Conservation (phyloP, 1,140 invertebrate genomes). For the Trachymyrmex cornetzi region DNA sequence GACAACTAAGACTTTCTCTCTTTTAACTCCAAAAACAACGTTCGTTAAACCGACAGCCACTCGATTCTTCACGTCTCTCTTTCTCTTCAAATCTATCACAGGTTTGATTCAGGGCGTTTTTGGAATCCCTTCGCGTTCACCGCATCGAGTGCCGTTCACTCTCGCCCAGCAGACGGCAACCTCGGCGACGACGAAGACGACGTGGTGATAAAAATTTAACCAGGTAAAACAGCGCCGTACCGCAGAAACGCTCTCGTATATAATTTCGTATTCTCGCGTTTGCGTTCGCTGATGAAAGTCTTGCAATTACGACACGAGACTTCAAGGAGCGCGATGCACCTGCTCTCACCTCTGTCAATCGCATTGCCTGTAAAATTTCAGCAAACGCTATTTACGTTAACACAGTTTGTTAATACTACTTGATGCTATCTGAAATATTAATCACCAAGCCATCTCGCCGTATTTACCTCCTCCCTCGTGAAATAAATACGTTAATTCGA, state of each 20-base stretch:
- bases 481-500: slow-evolving; percentile 10
- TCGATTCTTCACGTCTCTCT: slow-evolving; percentile 20
- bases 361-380: slow-evolving; percentile 11
- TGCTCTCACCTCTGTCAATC: neutral
- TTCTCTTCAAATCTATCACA: neutral
- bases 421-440: neutral
- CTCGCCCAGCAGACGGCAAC: neutral
- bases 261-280: slow-evolving; percentile 22
- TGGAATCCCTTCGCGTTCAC: neutral
- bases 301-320: neutral
- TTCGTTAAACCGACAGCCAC: slow-evolving; percentile 40
- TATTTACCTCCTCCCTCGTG: neutral
- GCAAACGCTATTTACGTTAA: neutral
- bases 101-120: neutral
- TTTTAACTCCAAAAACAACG: slow-evolving; percentile 37
- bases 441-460: neutral
- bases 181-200: neutral
- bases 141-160: neutral
- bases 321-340: neutral
- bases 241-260: neutral
- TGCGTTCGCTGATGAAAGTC: neutral
- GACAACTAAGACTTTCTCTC: slow-evolving; percentile 24
- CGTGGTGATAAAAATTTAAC: neutral
- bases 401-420: neutral
- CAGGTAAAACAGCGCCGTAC: neutral